phyloP scores from a whole-genome alignment of 2,797 vertebrate species.

The Iguana delicatissima region DNA sequence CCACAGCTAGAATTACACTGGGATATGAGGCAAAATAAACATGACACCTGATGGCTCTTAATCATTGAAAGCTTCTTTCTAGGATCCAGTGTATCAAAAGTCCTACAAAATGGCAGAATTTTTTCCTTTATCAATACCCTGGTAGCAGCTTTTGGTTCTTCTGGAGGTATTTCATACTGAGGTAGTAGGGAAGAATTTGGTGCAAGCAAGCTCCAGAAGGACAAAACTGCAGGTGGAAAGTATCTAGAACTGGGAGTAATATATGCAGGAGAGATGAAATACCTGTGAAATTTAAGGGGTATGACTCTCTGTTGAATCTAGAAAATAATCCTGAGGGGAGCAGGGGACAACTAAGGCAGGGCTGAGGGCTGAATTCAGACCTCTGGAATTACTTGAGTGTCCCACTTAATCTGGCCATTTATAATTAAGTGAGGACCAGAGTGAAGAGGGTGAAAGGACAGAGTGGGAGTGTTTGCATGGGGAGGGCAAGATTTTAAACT shows the following conservation, averaged over 20 bases:
- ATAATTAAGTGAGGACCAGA: no score
- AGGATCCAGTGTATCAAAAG: not conserved
- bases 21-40: not conserved
- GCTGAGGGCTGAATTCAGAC: no score
- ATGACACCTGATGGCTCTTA: not conserved
- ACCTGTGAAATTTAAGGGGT: no score
- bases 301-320: no score
- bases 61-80: not conserved
- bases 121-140: not conserved
- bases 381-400: no score
- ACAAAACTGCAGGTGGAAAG: not conserved
- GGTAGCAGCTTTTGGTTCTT: not conserved
- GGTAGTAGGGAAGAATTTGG: not conserved
- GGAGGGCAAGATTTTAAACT: no score
- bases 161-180: not conserved
- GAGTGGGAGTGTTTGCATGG: no score
- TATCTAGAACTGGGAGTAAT: no score
- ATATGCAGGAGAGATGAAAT: not conserved
- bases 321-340: no score
- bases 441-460: no score
- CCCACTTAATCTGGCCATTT: no score
- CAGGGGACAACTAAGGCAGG: no score
- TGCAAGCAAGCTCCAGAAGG: not conserved
- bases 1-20: not conserved
- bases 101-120: not conserved